These are phyloP conservation scores for Cheiracanthium punctorium DNA, from an alignment of 2,888 invertebrate genomes.

Conservation along the genomic window DNA sequence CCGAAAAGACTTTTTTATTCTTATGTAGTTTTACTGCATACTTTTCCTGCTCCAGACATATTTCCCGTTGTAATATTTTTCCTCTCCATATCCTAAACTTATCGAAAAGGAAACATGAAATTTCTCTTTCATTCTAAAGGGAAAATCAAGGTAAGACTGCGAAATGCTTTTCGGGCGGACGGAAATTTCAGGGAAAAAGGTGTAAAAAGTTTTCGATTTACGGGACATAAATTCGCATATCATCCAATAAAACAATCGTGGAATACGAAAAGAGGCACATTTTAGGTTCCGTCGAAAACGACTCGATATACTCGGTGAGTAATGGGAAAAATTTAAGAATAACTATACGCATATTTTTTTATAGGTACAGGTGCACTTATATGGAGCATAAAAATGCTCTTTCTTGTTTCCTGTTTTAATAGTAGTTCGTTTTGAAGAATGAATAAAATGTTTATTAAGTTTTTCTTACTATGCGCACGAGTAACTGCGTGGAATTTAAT, in stretches of 20 bases:
- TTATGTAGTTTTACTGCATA: not conserved
- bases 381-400: no score
- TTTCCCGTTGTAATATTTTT: not conserved
- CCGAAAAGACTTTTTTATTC: no score
- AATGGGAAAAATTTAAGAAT: no score
- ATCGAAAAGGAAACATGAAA: conserved; percentile 35
- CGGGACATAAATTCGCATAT: conserved; percentile 47
- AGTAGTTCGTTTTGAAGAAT: no score
- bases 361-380: no score
- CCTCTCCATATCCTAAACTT: not conserved
- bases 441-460: no score
- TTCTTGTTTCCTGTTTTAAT: no score
- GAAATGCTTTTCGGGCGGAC: conserved; percentile 33
- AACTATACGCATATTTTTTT: no score
- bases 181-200: not conserved
- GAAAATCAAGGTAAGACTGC: conserved; percentile 53
- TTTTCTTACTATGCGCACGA: no score
- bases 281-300: no score
- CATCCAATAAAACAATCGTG: not conserved
- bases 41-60: not conserved
- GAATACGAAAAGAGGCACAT: not conserved
- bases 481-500: no score
- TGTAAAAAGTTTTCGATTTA: conserved; percentile 51
- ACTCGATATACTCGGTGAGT: no score
- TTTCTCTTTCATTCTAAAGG: conserved; percentile 38